A percentile compares a stretch with the other conserved stretches of the same genome.
Evolutionary conservation across 2,888 invertebrate species (phyloP).

Genomic region (Calliphora vomitoria): DNA sequence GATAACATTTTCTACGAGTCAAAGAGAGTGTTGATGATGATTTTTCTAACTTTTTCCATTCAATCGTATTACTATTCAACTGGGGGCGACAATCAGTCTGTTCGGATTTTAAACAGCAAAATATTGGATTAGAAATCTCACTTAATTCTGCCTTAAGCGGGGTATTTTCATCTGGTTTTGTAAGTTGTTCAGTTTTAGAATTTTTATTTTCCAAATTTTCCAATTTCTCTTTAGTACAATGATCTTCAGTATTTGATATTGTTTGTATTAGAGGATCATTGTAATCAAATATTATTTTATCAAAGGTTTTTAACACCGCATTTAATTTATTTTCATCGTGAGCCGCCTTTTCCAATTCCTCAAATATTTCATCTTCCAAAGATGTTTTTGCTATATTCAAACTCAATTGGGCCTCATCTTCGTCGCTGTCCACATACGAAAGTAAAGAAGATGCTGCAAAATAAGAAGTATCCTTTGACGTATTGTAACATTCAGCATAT

Average conservation of each 20-base stretch:
- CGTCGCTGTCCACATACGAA: constrained; percentile 80
- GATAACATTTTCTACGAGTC: constrained; percentile 83
- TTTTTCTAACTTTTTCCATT: constrained; percentile 85
- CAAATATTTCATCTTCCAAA: constrained; percentile 84
- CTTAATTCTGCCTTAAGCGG: neutral
- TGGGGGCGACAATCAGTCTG: constrained; percentile 37
- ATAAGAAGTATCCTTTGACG: constrained; percentile 29
- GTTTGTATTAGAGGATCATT: constrained; percentile 41
- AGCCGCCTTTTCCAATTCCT: constrained; percentile 84
- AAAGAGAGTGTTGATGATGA: constrained; percentile 90
- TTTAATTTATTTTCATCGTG: constrained; percentile 85
- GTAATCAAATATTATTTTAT: constrained; percentile 86
- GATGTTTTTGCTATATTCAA: constrained; percentile 82
- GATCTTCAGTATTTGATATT: constrained; percentile 1
- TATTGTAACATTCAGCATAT: constrained; percentile 40
- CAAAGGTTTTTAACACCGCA: constrained; percentile 86
- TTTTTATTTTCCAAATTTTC: neutral
- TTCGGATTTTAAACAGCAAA: constrained; percentile 29
- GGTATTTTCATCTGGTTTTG: neutral
- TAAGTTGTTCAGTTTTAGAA: neutral
- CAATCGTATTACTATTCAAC: constrained; percentile 65
- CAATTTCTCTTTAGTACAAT: neutral
- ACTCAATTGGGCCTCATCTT: constrained; percentile 80
- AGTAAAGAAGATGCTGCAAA: constrained; percentile 25
- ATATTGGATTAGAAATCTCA: neutral